Conservation (phyloP, 2,888 invertebrate genomes). For the Theretra japonica region DNA sequence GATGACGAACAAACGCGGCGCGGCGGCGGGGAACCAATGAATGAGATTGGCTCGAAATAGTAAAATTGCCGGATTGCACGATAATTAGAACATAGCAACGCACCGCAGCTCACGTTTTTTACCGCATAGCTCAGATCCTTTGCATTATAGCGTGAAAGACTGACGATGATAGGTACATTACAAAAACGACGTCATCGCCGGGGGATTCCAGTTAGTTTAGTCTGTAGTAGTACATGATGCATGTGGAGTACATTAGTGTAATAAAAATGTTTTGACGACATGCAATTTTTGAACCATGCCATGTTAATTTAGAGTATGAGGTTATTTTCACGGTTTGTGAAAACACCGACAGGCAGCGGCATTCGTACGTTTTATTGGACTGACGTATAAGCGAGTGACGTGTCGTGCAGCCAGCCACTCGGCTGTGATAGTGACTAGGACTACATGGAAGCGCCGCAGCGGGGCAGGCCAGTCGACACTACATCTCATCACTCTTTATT, state of each 20-base stretch:
- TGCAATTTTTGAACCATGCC: background rate
- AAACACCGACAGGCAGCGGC: background rate
- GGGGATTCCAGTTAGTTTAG: conserved; percentile 14
- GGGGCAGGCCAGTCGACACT: too few relatives aligned
- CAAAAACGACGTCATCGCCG: background rate
- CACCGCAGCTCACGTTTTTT: conserved; percentile 21
- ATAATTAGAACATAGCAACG: conserved; percentile 30
- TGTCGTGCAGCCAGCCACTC: background rate
- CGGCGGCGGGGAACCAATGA: conserved; percentile 40
- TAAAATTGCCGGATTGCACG: conserved; percentile 25
- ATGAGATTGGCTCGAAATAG: conserved; percentile 41
- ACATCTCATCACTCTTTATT: too few relatives aligned
- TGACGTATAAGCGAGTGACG: background rate
- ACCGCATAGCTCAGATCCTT: conserved; percentile 26
- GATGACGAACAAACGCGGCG: conserved; percentile 28
- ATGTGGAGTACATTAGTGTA: background rate
- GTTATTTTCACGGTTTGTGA: background rate
- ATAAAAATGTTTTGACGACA: background rate
- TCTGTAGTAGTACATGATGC: background rate
- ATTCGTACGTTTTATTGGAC: background rate
- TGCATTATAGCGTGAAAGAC: conserved; percentile 26
- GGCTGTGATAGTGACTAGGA: background rate
- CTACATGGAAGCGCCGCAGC: background rate
- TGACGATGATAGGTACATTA: conserved; percentile 24
- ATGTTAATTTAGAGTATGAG: background rate